Base-by-base conservation (phyloP, 1,140 invertebrate genomes). In the Melitaea cinxia region DNA sequence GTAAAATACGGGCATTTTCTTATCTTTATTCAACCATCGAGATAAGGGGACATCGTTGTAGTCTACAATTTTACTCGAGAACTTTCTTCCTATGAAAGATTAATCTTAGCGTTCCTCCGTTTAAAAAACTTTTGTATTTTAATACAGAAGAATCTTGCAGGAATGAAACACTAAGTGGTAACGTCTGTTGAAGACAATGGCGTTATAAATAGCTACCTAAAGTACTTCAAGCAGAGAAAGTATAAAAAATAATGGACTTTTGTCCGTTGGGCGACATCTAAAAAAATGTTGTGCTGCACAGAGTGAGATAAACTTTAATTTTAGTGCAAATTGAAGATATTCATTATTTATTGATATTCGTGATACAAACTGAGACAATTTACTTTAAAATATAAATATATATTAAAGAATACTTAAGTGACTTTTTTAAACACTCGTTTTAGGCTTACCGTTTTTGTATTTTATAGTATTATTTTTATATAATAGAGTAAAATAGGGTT, bases 181-280 rank as follows among this genome's bases (percentile, higher is more conserved):
- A 50, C 47, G 62, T 65, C 54, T 58, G 54, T 52, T 39, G 23
- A 65, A 65, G 62, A 65, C 54, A 65, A 58, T 65, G 45, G 39
- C 61, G 53, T 57, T 65, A 65, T 65, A 58, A 65, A 58, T 58
- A 65, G 54, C 45, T 58, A 57, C 30, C 42, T 58, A 52, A 57
- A 42, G 24, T 57, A 2, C 17, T 26, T 35, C 28, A 56, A 12
- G 15, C 19, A 23, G 12, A 15, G 19, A 57, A 28, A 15, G 30
- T 35, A 21, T 14, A 65, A 57, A 58, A 65, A 64, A 64, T 64
- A 57, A 37, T 21, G 52, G 37, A 58, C 30, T 58, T 42, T 17
- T 6, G 15, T 42, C 5, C 15, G 6, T 17, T 17, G 15, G 15
- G 17, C 15, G 15, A 42, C 15, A 6, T 17, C 9, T 42, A 42